Conservation (phyloP, 2,888 invertebrate genomes). For the Camponotus fellah region DNA sequence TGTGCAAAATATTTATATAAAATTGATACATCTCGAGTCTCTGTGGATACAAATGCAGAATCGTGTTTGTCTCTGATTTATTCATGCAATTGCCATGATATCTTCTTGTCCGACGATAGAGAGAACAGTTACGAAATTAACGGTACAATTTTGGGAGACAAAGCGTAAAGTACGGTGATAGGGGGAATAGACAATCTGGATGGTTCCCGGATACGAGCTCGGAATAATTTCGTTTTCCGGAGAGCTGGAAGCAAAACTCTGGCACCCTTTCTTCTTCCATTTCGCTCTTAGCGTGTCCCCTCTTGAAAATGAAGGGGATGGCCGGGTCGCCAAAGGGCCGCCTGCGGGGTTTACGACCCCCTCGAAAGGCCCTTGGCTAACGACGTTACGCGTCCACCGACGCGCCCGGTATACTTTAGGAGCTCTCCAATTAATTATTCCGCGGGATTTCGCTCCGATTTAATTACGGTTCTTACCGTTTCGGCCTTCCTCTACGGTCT, state of each 20-base stretch:
- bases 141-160: slow-evolving; percentile 15
- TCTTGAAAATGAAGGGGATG: slow-evolving; percentile 67
- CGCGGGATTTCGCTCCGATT: slow-evolving; percentile 82
- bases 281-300: slow-evolving; percentile 71
- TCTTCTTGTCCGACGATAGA: background rate
- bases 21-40: background rate
- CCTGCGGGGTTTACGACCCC: slow-evolving; percentile 74
- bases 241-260: slow-evolving; percentile 69
- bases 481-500: slow-evolving; percentile 60
- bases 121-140: slow-evolving; percentile 13
- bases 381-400: slow-evolving; percentile 81
- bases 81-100: background rate
- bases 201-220: slow-evolving; percentile 59
- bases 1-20: background rate
- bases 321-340: slow-evolving; percentile 71
- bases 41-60: slow-evolving; percentile 5
- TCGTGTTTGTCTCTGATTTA: slow-evolving; percentile 11
- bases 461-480: slow-evolving; percentile 82
- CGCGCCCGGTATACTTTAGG: slow-evolving; percentile 81
- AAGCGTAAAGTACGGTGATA: slow-evolving; percentile 9
- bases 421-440: slow-evolving; percentile 84
- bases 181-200: slow-evolving; percentile 39
- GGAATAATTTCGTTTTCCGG: slow-evolving; percentile 74
- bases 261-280: slow-evolving; percentile 76
- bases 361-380: slow-evolving; percentile 79